Conservation (phyloP, 2,888 invertebrate species). For the Perithous albicinctus region DNA sequence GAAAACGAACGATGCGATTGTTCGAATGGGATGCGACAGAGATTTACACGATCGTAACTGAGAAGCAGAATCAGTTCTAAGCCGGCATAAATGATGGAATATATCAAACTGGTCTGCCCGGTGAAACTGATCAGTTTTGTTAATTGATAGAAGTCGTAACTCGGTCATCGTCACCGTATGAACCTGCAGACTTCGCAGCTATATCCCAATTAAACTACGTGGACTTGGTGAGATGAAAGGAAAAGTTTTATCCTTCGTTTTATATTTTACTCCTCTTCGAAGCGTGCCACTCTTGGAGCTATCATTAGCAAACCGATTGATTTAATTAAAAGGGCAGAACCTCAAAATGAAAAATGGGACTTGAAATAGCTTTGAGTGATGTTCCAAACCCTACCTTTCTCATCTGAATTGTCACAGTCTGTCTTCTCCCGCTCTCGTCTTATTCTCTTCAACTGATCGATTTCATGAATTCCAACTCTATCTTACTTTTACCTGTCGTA, state of each 20-base stretch:
- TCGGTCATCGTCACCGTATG: neutral
- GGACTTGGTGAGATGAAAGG: neutral
- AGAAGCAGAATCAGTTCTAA: neutral
- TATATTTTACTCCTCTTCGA: neutral
- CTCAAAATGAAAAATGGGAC: neutral
- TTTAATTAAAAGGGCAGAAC: neutral
- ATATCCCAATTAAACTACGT: neutral
- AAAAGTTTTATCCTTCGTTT: neutral
- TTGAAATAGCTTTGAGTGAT: neutral
- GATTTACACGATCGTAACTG: constrained; percentile 4
- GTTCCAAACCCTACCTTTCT: neutral
- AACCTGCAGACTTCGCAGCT: neutral
- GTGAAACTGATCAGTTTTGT: constrained; percentile 8
- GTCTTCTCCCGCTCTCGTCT: neutral
- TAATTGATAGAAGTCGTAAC: neutral
- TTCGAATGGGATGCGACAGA: neutral
- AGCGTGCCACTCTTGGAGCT: neutral
- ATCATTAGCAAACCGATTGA: constrained; percentile 1
- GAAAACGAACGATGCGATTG: constrained; percentile 14
- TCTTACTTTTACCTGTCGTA: neutral
- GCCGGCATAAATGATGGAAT: neutral
- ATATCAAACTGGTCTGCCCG: neutral
- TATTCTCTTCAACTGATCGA: neutral
- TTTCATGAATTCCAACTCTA: neutral
- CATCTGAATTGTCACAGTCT: neutral